Base-by-base conservation (phyloP, 2,113 vertebrate species). In the Eclectus roratus region DNA sequence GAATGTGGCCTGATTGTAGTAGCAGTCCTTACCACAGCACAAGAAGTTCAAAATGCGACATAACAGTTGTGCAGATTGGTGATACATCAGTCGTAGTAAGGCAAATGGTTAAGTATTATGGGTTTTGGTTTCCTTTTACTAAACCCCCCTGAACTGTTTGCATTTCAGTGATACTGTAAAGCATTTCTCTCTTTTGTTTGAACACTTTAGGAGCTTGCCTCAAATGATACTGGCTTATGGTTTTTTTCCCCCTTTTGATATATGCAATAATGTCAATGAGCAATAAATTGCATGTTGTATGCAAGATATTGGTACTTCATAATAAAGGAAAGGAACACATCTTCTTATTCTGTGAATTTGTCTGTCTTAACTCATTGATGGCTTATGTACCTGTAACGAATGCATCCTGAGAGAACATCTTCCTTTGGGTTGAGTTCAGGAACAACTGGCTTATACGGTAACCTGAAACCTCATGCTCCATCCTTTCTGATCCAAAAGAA, bases 241-340 rank as follows among this genome's bases (percentile, higher is more conserved):
- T 85, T 88, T 85, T 86, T 52, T 96, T 96, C 58, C 35, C 63
- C 41, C 56, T 29, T 80, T 93, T 85, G 88, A 91, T 91, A 94
- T 95, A 95, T 97, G 97, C 96, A 96, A 98, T 97, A 98, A 96
- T 97, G 95, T 97, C 96, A 95, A 97, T 93, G 86, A 98, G 98
- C 97, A 98, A 98, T 98, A 98, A 98, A 93, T 93, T 93, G 97
- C 97, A 96, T 98, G 97, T 95, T 95, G 73, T 92, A 87, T 95
- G 94, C 88, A 97, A 97, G 56, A 44, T 85, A 80, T 83, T 60
- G 66, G 76, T 84, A 94, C 91, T 96, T 96, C 89, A 74, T 80
- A 97, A 97, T 97, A 97, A 97, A 97, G 66, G 35, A 96, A 94
- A 91, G 73, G 86, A 97, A 96, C 60, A 63, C 71, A 91, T 31